Evolutionary conservation across 2,113 vertebrate species (phyloP), one percentile per base, ranked within the genome.

Genomic region (Diadophis punctatus): DNA sequence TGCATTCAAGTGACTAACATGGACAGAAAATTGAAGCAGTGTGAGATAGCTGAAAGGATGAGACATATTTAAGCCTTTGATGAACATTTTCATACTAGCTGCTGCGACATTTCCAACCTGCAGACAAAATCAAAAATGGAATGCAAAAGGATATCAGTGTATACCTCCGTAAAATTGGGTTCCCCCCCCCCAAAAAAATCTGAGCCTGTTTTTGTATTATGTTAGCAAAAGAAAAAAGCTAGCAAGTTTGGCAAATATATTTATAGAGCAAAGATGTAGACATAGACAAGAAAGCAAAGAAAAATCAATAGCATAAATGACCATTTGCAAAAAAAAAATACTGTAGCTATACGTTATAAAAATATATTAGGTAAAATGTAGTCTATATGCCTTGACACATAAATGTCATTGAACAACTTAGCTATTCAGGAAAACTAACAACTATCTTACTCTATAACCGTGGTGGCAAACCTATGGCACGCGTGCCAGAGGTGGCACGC

Each of bases 251-350:
- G 2, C 51, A 87, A 74, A 94, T 39, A 22, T 84, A 8, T 30
- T 93, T 60, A 56, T 34, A n/a, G 53, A 52, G 60, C 0, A 34
- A 10, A 34, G 10, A 68, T 87, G 88, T 53, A 34, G 56, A 91
- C 0, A 43, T 5, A 10, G 51, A 91, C 2, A 88, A 89, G 90
- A 94, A 58, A 0, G 0, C 1, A 86, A 23, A 30, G 48, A 9
- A 55, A 91, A 90, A 49, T 4, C 11, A n/a, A 90, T 39, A 8
- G 25, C 0, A 91, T 55, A 14, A 88, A 93, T 87, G 49, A 52
- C 43, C 23, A 85, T 5, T 4, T n/a, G 10, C 1, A 12, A 46
- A 0, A 0, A 27, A 53, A 43, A n/a, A n/a, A n/a, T 43, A 43
- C 43, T 2, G 43, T 63, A 3, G 4, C 52, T 43, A 14, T 4